Percentiles rank a stretch among this genome's conserved stretches.
Evolutionary conservation across 2,797 vertebrate species (phyloP).

Genomic region (Echeneis naucrates): DNA sequence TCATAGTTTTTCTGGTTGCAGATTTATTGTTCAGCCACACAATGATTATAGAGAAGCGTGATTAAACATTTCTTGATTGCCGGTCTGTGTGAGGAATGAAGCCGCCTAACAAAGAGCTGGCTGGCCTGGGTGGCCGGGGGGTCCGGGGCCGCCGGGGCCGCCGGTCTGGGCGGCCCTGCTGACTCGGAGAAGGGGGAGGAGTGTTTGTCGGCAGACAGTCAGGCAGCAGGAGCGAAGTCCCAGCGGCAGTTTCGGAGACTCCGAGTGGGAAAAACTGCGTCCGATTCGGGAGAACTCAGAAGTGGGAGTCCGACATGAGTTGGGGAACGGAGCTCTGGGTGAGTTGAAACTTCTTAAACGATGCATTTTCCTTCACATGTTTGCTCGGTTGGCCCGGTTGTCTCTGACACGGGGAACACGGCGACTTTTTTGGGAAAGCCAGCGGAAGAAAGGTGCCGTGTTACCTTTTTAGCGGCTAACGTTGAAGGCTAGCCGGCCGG

Average conservation of each 20-base stretch:
- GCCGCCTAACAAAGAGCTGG: too few relatives aligned
- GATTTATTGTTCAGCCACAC: too few relatives aligned
- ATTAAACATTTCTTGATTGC: not conserved
- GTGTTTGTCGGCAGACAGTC: slow-evolving; percentile 50
- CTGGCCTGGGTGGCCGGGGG: not conserved
- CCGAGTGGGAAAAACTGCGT: slow-evolving; percentile 72
- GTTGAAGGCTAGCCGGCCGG: slow-evolving; percentile 38
- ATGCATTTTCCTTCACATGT: not conserved
- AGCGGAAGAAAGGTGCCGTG: slow-evolving; percentile 69
- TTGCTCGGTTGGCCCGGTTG: slow-evolving; percentile 1
- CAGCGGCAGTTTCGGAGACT: slow-evolving; percentile 65
- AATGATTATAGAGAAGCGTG: too few relatives aligned
- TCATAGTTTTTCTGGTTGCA: too few relatives aligned
- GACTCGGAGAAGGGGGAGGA: slow-evolving; percentile 42
- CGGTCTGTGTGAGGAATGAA: not conserved
- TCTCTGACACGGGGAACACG: slow-evolving; percentile 22
- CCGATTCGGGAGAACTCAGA: slow-evolving; percentile 68
- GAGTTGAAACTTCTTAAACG: slow-evolving; percentile 56
- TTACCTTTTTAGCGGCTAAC: slow-evolving; percentile 65
- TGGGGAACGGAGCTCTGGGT: slow-evolving; percentile 92
- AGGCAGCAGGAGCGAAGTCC: slow-evolving; percentile 60
- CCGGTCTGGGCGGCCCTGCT: slow-evolving; percentile 57
- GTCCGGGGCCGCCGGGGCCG: slow-evolving; percentile 27
- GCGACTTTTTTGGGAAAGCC: slow-evolving; percentile 25
- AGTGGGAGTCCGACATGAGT: slow-evolving; percentile 82